phyloP scores from a whole-genome alignment of 2,113 vertebrate species.

The Pterocles orientalis region DNA sequence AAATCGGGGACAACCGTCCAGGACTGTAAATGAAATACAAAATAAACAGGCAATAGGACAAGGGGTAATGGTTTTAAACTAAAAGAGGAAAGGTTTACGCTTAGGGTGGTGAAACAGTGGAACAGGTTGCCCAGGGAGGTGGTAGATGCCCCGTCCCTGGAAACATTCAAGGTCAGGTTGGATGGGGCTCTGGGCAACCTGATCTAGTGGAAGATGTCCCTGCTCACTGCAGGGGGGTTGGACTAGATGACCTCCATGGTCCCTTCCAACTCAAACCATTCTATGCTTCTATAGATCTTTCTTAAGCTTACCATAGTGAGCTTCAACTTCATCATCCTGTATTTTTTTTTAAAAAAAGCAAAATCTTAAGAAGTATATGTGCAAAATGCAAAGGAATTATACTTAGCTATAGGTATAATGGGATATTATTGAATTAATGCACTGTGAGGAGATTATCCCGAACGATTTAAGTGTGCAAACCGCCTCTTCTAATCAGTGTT shows the following conservation, averaged over 20 bases:
- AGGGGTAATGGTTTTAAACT: too few species aligned
- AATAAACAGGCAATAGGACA: not conserved
- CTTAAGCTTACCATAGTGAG: not conserved
- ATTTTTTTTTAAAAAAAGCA: not conserved
- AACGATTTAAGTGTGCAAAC: not conserved
- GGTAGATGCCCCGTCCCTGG: too few species aligned
- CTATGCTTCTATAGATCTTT: not conserved
- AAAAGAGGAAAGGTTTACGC: too few species aligned
- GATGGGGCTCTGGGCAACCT: too few species aligned
- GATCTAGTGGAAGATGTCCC: too few species aligned
- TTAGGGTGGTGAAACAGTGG: too few species aligned
- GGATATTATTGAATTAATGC: not conserved
- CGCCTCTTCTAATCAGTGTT: not conserved
- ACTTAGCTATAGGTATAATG: not conserved
- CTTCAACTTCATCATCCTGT: not conserved
- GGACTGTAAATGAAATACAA: constrained; percentile 70
- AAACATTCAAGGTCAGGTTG: too few species aligned
- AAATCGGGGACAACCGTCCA: constrained; percentile 86
- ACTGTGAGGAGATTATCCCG: not conserved
- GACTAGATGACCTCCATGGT: too few species aligned
- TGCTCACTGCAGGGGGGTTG: too few species aligned
- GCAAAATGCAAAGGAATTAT: not conserved
- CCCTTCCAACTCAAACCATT: too few species aligned
- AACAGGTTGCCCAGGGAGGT: too few species aligned
- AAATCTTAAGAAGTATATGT: not conserved